phyloP scores from a whole-genome alignment of 2,113 vertebrate species.

The Dendropsophus ebraccatus region DNA sequence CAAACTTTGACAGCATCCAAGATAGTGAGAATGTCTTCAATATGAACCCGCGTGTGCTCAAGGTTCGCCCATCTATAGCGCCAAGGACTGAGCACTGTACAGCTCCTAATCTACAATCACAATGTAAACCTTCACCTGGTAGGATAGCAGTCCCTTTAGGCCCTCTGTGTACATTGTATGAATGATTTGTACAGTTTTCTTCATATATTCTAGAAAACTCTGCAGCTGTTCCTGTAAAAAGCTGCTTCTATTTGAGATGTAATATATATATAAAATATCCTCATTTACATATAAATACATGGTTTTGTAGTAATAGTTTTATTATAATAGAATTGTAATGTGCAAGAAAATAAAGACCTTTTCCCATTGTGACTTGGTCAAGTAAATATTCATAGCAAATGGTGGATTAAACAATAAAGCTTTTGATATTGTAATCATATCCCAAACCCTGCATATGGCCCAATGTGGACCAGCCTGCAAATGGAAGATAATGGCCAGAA shows the following conservation, averaged over 20 bases:
- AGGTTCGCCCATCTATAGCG: too few species aligned
- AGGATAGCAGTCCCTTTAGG: background rate
- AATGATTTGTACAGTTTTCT: background rate
- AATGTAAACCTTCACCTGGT: background rate
- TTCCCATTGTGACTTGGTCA: background rate
- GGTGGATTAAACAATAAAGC: constrained; percentile 18
- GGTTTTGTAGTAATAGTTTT: constrained; percentile 28
- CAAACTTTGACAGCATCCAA: too few species aligned
- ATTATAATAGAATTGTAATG: background rate
- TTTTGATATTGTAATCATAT: constrained; percentile 26
- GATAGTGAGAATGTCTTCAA: too few species aligned
- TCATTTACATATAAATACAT: constrained; percentile 34
- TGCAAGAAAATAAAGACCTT: background rate
- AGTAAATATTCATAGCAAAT: constrained; percentile 36
- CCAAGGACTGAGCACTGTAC: background rate
- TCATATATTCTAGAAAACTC: too few species aligned
- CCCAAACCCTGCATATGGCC: background rate
- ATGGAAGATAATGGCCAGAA: constrained; percentile 35
- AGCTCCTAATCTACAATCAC: background rate
- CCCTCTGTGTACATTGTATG: background rate
- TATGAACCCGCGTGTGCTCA: too few species aligned
- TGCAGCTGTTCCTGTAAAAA: background rate
- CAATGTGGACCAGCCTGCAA: constrained; percentile 12
- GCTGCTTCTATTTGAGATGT: background rate
- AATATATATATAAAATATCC: constrained; percentile 22